A percentile compares a stretch with the other conserved stretches of the same genome.
phyloP scores from a whole-genome alignment of 2,113 vertebrate species.

The Equus przewalskii region DNA sequence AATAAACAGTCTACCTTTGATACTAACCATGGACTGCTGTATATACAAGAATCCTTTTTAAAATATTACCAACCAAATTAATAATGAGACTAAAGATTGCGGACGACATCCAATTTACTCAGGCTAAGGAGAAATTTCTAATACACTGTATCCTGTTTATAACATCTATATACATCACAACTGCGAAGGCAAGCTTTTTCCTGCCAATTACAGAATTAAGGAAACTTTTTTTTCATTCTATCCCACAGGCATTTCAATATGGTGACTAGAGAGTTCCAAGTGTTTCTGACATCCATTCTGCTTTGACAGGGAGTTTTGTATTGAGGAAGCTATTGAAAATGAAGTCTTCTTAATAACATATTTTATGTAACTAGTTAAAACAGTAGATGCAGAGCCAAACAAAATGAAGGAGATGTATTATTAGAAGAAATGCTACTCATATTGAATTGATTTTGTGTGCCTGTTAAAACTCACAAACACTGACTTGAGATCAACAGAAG shows the following conservation, averaged over 20 bases:
- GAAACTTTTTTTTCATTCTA: background rate
- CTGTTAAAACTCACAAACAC: background rate
- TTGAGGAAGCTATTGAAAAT: slow-evolving; percentile 39
- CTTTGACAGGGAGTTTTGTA: background rate
- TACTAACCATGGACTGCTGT: background rate
- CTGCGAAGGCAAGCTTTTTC: background rate
- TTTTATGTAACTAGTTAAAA: slow-evolving; percentile 44
- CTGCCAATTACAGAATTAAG: background rate
- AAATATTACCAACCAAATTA: background rate
- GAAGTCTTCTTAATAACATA: slow-evolving; percentile 9
- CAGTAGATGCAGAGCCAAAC: background rate
- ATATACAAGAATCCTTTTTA: background rate
- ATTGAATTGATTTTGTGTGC: background rate
- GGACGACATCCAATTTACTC: background rate
- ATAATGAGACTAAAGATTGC: background rate
- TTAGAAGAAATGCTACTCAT: background rate
- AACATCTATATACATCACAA: background rate
- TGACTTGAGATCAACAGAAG: background rate
- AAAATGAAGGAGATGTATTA: background rate
- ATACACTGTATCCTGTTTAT: background rate
- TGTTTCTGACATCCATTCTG: slow-evolving; percentile 11
- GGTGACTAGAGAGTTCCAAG: background rate
- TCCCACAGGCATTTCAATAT: background rate
- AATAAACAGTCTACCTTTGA: background rate
- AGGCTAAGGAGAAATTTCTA: background rate